These are phyloP conservation scores for Macrosteles quadrilineatus DNA, from an alignment of 1,140 invertebrate genomes.

Conservation along the genomic window DNA sequence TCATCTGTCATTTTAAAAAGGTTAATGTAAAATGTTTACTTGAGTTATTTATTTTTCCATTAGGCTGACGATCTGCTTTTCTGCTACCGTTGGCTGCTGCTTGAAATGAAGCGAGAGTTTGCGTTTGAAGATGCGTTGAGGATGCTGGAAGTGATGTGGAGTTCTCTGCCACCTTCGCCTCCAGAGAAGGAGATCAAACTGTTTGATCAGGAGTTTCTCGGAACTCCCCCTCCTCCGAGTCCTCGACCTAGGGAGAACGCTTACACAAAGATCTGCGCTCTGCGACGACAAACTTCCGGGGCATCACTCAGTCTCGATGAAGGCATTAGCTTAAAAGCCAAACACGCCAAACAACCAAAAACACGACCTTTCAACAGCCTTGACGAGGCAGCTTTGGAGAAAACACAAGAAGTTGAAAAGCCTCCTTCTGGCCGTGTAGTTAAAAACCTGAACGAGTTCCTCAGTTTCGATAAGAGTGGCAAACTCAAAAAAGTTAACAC, in stretches of 20 bases:
- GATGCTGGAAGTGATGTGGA: conserved; percentile 96
- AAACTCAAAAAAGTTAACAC: conserved; percentile 43
- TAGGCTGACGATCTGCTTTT: conserved; percentile 91
- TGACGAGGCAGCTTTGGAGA: conserved; percentile 44
- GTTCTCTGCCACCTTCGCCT: conserved; percentile 81
- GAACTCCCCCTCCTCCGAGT: conserved; percentile 61
- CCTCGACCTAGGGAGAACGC: conserved; percentile 76
- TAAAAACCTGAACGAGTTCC: conserved; percentile 81
- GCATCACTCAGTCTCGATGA: conserved; percentile 71
- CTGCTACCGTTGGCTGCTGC: conserved; percentile 93
- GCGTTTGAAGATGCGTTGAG: conserved; percentile 93
- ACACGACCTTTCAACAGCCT: conserved; percentile 45
- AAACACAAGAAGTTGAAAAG: conserved; percentile 42
- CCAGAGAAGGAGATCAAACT: conserved; percentile 71
- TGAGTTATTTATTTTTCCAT: too few relatives aligned
- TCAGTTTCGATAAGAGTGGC: conserved; percentile 62
- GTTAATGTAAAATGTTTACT: too few relatives aligned
- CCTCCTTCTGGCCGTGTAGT: conserved; percentile 58
- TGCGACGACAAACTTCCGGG: conserved; percentile 77
- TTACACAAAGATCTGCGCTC: conserved; percentile 82
- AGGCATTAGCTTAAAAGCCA: conserved; percentile 50
- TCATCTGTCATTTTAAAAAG: too few relatives aligned
- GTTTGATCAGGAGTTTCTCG: conserved; percentile 69
- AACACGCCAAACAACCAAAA: conserved; percentile 30
- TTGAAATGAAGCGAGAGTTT: conserved; percentile 97